These are phyloP conservation scores for Hololepta plana DNA, from an alignment of 2,888 invertebrate genomes.

Conservation along the genomic window DNA sequence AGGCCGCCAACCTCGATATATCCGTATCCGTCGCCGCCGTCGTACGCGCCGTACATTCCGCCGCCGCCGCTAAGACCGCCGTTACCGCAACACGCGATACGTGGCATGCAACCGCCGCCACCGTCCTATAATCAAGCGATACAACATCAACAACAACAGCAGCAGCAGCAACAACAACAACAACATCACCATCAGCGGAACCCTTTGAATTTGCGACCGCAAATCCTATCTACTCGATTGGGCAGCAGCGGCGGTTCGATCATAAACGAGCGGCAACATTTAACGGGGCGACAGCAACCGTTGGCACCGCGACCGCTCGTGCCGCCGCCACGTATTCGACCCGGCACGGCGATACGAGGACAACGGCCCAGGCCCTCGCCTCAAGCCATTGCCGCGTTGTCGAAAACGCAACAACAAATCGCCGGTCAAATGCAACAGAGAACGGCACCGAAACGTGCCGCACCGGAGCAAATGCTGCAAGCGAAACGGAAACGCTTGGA, in stretches of 20 bases:
- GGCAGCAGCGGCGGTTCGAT: no score
- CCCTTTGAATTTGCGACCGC: no score
- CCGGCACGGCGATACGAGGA: constrained; percentile 10
- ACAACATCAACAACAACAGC: constrained; percentile 3
- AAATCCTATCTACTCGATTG: no score
- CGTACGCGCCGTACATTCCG: constrained; percentile 26
- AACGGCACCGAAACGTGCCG: constrained; percentile 7
- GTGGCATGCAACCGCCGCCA: constrained; percentile 1
- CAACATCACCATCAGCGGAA: constrained; percentile 9
- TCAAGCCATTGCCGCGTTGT: background rate
- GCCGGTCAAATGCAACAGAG: constrained; percentile 4
- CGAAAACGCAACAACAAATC: constrained; percentile 8
- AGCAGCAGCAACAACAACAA: constrained; percentile 5
- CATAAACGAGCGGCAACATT: constrained; percentile 9
- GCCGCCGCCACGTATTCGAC: constrained; percentile 12
- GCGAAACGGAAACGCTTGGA: constrained; percentile 36
- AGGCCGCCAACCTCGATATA: constrained; percentile 22
- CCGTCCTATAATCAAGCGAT: constrained; percentile 2
- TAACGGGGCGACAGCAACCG: no score
- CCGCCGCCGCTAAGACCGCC: constrained; percentile 14
- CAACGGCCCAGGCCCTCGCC: constrained; percentile 6
- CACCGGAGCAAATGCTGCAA: constrained; percentile 22
- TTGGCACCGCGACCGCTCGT: constrained; percentile 16
- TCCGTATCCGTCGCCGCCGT: constrained; percentile 21
- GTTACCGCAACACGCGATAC: constrained; percentile 9